phyloP scores from a whole-genome alignment of 30 jellyfish, hydroid and myxozoan genomes.

The Cassiopea andromeda region DNA sequence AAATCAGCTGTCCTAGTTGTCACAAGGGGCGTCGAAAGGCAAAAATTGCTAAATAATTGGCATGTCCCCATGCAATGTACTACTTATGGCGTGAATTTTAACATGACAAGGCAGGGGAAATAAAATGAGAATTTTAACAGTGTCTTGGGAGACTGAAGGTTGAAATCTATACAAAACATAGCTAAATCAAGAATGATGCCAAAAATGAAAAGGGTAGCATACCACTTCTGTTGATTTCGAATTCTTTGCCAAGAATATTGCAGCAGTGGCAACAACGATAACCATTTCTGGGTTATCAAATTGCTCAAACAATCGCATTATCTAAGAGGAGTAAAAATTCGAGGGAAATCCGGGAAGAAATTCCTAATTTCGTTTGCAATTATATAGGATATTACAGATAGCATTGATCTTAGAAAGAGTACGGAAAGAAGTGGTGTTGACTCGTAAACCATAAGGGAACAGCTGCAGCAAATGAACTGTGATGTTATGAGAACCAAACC shows the following conservation, averaged over 20 bases:
- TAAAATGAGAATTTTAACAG: too few species aligned
- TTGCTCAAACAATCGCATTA: conserved; percentile 89
- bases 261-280: conserved; percentile 89
- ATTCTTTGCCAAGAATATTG: conserved; percentile 74
- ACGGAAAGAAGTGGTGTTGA: too few species aligned
- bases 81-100: too few species aligned
- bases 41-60: too few species aligned
- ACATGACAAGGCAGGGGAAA: too few species aligned
- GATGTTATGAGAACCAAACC: neutral
- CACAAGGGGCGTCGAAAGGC: too few species aligned
- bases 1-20: too few species aligned
- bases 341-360: neutral
- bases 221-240: conserved; percentile 59
- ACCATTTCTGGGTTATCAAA: conserved; percentile 75
- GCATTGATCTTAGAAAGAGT: too few species aligned
- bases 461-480: neutral
- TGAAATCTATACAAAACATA: neutral
- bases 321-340: conserved; percentile 36
- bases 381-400: neutral
- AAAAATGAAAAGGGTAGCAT: neutral
- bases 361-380: neutral
- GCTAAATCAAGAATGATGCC: neutral
- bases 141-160: neutral
- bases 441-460: too few species aligned
- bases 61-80: too few species aligned